A percentile compares a stretch with the other conserved stretches of the same genome.
Evolutionary conservation across 2,113 vertebrate species (phyloP).

Genomic region (Dasypus novemcinctus): DNA sequence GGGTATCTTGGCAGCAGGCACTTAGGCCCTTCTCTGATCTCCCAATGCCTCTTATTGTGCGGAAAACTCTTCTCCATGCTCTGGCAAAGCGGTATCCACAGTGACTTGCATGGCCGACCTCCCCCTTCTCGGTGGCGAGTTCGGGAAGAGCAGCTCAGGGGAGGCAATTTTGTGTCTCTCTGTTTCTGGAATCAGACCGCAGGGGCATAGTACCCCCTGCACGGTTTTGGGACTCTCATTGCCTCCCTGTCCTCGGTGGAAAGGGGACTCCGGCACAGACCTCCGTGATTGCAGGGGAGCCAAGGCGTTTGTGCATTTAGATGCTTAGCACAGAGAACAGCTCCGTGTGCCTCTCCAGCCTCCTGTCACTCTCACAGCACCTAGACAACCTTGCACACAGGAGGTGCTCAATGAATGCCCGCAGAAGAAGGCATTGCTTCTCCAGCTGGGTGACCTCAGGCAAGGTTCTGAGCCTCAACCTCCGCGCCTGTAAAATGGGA

Average conservation of each 20-base stretch:
- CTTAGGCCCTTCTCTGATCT: background rate
- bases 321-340: background rate
- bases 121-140: background rate
- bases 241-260: background rate
- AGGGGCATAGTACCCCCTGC: background rate
- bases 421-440: background rate
- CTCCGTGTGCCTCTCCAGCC: background rate
- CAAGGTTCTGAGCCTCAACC: background rate
- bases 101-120: no score
- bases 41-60: background rate
- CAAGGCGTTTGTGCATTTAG: background rate
- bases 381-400: background rate
- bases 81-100: background rate
- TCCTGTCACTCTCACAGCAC: background rate
- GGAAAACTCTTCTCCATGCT: background rate
- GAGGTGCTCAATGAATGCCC: background rate
- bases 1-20: background rate
- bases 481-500: background rate
- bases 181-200: background rate
- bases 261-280: rapidly evolving
- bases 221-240: background rate
- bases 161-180: background rate
- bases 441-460: background rate
- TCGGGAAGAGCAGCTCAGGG: background rate
- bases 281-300: background rate